A percentile compares a stretch with the other conserved stretches of the same genome.
phyloP scores from a whole-genome alignment of 2,113 vertebrate species.

The Sula dactylatra region DNA sequence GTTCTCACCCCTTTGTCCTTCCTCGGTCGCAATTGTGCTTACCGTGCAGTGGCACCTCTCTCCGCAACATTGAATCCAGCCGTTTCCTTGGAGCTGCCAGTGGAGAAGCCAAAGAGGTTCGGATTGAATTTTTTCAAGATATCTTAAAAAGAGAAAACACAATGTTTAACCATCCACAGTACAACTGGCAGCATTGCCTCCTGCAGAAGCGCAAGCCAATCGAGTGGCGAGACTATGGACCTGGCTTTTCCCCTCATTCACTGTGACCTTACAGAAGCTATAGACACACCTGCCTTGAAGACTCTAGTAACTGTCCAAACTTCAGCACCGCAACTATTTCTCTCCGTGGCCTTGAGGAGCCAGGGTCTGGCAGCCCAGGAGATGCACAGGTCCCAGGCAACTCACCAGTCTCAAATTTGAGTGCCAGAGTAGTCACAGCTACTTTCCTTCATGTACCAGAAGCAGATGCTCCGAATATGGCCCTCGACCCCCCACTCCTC shows the following conservation, averaged over 20 bases:
- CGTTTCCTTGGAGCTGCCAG: constrained; percentile 50
- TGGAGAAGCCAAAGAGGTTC: constrained; percentile 82
- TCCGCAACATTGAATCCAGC: constrained; percentile 84
- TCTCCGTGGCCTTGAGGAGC: neutral
- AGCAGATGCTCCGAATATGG: neutral
- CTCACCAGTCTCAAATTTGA: neutral
- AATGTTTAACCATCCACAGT: neutral
- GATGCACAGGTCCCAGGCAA: neutral
- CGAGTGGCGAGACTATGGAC: accelerated
- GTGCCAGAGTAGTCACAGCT: neutral
- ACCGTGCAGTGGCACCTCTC: constrained; percentile 80
- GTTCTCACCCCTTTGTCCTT: neutral
- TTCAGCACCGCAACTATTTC: neutral
- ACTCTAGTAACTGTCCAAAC: neutral
- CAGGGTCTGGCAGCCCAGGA: neutral
- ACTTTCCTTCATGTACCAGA: neutral
- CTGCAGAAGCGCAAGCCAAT: neutral
- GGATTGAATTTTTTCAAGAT: constrained; percentile 92
- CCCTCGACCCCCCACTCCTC: neutral
- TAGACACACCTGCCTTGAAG: neutral
- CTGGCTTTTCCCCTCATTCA: neutral
- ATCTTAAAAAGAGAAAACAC: constrained; percentile 73
- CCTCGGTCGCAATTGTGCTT: neutral
- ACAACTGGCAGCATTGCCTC: neutral
- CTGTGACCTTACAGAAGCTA: neutral